Evolutionary conservation across 2,797 vertebrate species (phyloP).

Genomic region (Alfaro cultratus): DNA sequence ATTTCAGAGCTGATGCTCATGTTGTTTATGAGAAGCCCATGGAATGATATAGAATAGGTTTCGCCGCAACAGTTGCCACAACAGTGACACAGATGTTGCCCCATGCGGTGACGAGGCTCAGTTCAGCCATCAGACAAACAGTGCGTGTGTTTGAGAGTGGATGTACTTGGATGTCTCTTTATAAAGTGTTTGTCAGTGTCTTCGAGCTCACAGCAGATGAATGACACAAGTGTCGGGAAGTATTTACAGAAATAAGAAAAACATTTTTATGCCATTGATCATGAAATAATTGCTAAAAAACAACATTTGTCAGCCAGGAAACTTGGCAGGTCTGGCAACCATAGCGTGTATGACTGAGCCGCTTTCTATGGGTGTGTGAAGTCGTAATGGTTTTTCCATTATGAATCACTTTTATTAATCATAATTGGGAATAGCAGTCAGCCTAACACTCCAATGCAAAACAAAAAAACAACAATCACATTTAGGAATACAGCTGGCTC

Average conservation of each 20-base stretch:
- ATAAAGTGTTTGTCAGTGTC: constrained; percentile 38
- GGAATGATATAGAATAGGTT: constrained; percentile 57
- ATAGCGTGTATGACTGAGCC: constrained; percentile 47
- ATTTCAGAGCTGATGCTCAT: constrained; percentile 46
- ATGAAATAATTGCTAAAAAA: constrained; percentile 63
- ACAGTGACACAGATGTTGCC: constrained; percentile 71
- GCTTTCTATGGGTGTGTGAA: constrained; percentile 58
- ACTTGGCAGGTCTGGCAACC: constrained; percentile 62
- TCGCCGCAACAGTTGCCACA: constrained; percentile 62
- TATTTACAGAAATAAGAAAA: constrained; percentile 63
- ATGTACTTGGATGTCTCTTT: constrained; percentile 36
- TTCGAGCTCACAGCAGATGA: constrained; percentile 41
- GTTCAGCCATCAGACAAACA: constrained; percentile 33
- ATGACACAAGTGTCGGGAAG: constrained; percentile 66
- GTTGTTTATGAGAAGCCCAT: constrained; percentile 58
- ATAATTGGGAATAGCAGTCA: constrained; percentile 71
- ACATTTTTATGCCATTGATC: constrained; percentile 62
- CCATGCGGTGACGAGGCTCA: constrained; percentile 45
- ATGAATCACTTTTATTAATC: constrained; percentile 76
- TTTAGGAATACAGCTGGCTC: constrained; percentile 55
- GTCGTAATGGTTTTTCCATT: constrained; percentile 67
- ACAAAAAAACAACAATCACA: constrained; percentile 53
- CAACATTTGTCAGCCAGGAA: constrained; percentile 63
- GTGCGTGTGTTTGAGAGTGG: constrained; percentile 36
- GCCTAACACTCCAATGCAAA: constrained; percentile 53